A percentile compares a stretch with the other conserved stretches of the same genome.
Conservation (phyloP, 2,888 invertebrate species). For the Tachina lurida region DNA sequence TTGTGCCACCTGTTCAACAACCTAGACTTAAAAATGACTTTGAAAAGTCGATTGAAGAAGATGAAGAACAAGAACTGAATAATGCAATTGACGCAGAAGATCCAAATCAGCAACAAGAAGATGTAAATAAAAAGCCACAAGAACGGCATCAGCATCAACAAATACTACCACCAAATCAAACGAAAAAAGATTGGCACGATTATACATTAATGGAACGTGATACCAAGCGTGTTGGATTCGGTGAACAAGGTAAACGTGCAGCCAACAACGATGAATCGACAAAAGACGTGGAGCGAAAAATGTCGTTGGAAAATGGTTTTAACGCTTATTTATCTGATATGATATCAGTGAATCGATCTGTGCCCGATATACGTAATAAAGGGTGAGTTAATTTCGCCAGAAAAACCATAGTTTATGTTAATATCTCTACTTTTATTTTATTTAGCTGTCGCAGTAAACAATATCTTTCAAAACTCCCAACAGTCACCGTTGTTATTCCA, state of each 20-base stretch:
- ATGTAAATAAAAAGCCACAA: background rate
- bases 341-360: conserved; percentile 93
- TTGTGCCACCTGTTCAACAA: conserved; percentile 37
- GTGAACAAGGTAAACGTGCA: conserved; percentile 89
- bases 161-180: conserved; percentile 62
- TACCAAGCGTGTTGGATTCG: conserved; percentile 86
- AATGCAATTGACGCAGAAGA: conserved; percentile 55
- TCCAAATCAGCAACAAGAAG: conserved; percentile 39
- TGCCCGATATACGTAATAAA: conserved; percentile 90
- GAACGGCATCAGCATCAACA: conserved; percentile 48
- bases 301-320: conserved; percentile 96
- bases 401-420: background rate
- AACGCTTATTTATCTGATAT: conserved; percentile 96
- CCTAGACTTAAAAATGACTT: conserved; percentile 30
- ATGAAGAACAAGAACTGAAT: conserved; percentile 32
- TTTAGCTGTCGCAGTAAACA: conserved; percentile 78
- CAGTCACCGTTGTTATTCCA: conserved; percentile 94
- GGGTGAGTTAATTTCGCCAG: conserved; percentile 81
- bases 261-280: conserved; percentile 85
- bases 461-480: conserved; percentile 84
- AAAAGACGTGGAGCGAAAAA: conserved; percentile 85
- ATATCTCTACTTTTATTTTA: conserved; percentile 15
- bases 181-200: conserved; percentile 92
- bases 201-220: conserved; percentile 87
- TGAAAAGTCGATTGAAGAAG: conserved; percentile 17